phyloP scores from a whole-genome alignment of 2,797 vertebrate species.

The Lepilemur ruficaudatus region DNA sequence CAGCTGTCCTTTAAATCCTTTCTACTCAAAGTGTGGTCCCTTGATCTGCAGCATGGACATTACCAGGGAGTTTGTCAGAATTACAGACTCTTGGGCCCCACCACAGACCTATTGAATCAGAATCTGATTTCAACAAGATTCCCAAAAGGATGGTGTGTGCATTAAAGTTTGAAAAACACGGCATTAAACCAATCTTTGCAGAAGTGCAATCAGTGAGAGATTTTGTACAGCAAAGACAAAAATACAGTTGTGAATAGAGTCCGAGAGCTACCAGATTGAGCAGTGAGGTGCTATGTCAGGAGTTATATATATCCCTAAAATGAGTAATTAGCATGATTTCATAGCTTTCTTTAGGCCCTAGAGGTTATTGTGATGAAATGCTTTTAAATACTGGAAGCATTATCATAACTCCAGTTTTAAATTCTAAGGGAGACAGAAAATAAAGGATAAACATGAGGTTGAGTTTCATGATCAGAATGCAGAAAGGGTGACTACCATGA shows the following conservation, averaged over 20 bases:
- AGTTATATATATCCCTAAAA: neutral
- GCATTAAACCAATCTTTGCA: neutral
- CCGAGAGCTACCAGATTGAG: neutral
- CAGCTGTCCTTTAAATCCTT: neutral
- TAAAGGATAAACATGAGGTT: neutral
- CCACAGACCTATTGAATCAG: neutral
- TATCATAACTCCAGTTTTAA: conserved; percentile 4
- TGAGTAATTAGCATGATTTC: conserved; percentile 12
- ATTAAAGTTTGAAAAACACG: neutral
- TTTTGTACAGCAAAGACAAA: conserved; percentile 47
- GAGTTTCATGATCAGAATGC: neutral
- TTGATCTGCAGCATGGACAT: neutral
- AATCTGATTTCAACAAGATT: neutral
- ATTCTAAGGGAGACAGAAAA: conserved; percentile 34
- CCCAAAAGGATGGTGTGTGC: neutral
- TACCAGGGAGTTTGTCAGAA: neutral
- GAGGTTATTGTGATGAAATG: conserved; percentile 8
- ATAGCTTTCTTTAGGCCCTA: conserved; percentile 9
- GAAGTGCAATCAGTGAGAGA: neutral
- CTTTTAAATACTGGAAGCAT: conserved; percentile 2
- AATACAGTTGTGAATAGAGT: conserved; percentile 1
- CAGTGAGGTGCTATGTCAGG: neutral
- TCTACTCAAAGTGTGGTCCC: neutral
- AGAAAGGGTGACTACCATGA: neutral
- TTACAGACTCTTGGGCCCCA: neutral